Conservation (phyloP, 2,797 vertebrate genomes). For the Enteromius thamalakanensis region DNA sequence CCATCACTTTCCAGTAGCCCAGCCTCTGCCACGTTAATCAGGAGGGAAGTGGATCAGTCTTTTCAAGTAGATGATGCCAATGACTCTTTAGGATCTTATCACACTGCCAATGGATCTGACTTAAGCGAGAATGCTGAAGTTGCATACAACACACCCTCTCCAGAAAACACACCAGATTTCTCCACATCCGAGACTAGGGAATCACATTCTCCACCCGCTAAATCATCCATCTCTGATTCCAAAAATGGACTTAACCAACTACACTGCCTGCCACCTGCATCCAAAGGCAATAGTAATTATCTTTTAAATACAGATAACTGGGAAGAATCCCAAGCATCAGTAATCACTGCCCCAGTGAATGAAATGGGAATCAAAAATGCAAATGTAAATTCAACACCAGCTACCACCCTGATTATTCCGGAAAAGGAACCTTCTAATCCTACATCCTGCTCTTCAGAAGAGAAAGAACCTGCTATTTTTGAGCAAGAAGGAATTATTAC, state of each 20-base stretch:
- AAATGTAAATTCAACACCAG: conserved; percentile 14
- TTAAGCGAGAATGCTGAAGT: conserved; percentile 82
- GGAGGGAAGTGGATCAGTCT: conserved; percentile 63
- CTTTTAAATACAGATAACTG: conserved; percentile 31
- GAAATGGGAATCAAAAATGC: conserved; percentile 37
- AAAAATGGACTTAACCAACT: conserved; percentile 24
- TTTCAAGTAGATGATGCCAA: conserved; percentile 67
- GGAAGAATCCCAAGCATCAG: conserved; percentile 12
- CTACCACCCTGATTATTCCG: conserved; percentile 31
- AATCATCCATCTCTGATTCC: conserved; percentile 25
- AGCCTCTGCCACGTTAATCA: conserved; percentile 63
- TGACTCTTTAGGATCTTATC: conserved; percentile 79
- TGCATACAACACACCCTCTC: conserved; percentile 66
- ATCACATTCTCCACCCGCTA: conserved; percentile 32
- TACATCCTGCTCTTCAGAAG: conserved; percentile 23
- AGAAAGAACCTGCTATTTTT: conserved; percentile 2
- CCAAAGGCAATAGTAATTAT: background rate
- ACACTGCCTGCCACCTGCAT: conserved; percentile 14
- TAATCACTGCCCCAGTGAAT: conserved; percentile 13
- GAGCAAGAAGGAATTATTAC: conserved; percentile 12
- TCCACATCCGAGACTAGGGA: conserved; percentile 46
- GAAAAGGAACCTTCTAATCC: conserved; percentile 15
- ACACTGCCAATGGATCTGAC: conserved; percentile 79
- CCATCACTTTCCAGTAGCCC: conserved; percentile 73
- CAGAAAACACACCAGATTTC: conserved; percentile 51